Evolutionary conservation across 2,888 invertebrate genomes (phyloP).

Genomic region (Odontomyia ornata): DNA sequence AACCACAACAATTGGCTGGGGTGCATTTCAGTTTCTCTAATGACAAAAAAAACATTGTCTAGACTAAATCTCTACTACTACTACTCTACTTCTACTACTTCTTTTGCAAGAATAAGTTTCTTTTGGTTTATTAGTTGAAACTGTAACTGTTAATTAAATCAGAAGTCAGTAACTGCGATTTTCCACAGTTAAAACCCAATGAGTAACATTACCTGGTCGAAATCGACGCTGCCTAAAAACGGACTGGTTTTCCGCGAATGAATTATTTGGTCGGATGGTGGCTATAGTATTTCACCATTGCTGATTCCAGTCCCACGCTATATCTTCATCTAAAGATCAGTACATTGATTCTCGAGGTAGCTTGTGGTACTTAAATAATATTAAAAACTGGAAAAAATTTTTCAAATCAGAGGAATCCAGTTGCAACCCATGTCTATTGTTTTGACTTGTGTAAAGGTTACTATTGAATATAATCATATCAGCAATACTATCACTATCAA

Average conservation of each 20-base stretch:
- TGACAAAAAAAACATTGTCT: too few relatives aligned
- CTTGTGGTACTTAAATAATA: background rate
- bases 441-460: background rate
- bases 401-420: background rate
- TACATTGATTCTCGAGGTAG: background rate
- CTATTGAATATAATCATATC: constrained; percentile 2
- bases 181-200: background rate
- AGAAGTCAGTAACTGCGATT: background rate
- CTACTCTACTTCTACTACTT: too few relatives aligned
- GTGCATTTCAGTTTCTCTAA: too few relatives aligned
- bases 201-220: background rate
- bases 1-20: too few relatives aligned
- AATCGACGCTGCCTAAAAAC: background rate
- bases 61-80: too few relatives aligned
- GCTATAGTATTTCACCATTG: constrained; percentile 2
- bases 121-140: too few relatives aligned
- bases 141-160: too few relatives aligned
- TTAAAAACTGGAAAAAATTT: background rate
- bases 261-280: background rate
- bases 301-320: background rate
- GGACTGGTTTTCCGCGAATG: background rate
- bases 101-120: too few relatives aligned
- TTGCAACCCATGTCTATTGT: background rate
- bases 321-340: constrained; percentile 1
- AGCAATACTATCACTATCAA: background rate